Evolutionary conservation across 2,113 vertebrate genomes (phyloP).

Genomic region (Charina bottae): DNA sequence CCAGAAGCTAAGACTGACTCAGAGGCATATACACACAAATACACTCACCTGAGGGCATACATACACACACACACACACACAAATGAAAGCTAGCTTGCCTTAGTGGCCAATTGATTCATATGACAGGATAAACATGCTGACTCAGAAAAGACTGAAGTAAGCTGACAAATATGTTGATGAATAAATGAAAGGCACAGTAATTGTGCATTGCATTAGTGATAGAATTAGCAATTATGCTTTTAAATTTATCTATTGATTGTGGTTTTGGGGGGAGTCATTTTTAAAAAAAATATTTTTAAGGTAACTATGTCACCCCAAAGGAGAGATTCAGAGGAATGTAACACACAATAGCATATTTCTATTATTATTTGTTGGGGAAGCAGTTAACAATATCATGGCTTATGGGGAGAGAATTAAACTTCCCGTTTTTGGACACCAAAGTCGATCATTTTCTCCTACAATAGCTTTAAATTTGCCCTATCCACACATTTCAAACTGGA

Average conservation of each 20-base stretch:
- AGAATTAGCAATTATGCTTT: neutral
- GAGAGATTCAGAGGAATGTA: neutral
- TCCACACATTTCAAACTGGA: neutral
- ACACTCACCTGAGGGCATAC: too few relatives aligned
- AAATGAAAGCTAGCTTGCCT: neutral
- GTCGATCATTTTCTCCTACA: neutral
- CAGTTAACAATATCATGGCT: neutral
- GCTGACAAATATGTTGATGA: neutral
- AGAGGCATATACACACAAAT: fast-evolving
- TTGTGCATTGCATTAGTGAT: neutral
- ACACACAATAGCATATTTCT: neutral
- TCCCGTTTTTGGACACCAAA: neutral
- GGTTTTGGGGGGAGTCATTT: neutral
- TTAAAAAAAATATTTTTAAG: neutral
- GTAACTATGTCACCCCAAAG: neutral
- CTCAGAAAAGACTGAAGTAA: neutral
- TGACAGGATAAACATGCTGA: neutral
- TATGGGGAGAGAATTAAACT: neutral
- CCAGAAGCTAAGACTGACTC: neutral
- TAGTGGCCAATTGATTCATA: neutral
- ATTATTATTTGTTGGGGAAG: neutral
- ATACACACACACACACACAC: neutral
- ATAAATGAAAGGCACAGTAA: neutral
- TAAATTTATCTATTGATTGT: neutral
- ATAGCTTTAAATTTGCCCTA: neutral